A percentile compares a stretch with the other conserved stretches of the same genome.
Evolutionary conservation across 2,888 invertebrate genomes (phyloP).

Genomic region (Magallana nippona): DNA sequence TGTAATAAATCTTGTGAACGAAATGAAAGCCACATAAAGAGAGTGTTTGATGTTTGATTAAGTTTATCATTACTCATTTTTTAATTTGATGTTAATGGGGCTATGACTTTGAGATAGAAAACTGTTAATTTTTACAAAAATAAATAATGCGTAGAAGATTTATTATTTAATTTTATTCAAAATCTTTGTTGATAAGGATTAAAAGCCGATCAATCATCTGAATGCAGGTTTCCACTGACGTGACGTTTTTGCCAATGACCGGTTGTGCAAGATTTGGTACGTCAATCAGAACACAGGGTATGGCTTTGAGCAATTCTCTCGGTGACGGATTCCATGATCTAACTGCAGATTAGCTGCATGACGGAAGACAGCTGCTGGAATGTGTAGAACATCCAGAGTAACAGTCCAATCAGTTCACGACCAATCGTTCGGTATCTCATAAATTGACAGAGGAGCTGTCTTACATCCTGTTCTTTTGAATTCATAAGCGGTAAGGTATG

Average conservation of each 20-base stretch:
- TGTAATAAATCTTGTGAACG: not conserved
- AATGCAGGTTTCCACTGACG: not conserved
- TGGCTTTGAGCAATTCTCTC: not conserved
- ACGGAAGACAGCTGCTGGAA: not conserved
- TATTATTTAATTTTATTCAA: too few relatives aligned
- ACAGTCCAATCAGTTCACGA: too few relatives aligned
- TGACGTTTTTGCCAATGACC: slow-evolving; percentile 5
- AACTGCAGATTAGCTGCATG: not conserved
- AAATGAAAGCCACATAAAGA: not conserved
- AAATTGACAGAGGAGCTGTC: too few relatives aligned
- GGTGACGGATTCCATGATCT: not conserved
- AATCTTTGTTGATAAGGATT: not conserved
- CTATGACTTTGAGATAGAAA: not conserved
- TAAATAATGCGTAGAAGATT: not conserved
- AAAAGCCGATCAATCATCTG: not conserved
- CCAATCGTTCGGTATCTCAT: too few relatives aligned
- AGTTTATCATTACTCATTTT: not conserved
- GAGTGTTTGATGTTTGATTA: not conserved
- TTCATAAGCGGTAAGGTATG: too few relatives aligned
- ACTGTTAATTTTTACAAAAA: not conserved
- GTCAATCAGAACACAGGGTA: not conserved
- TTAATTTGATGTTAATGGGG: not conserved
- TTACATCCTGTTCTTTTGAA: too few relatives aligned
- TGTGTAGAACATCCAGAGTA: too few relatives aligned
- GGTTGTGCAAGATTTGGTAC: not conserved